Base-by-base conservation (phyloP, 2,113 vertebrate genomes). In the Cryptomyrus ogoouensis region DNA sequence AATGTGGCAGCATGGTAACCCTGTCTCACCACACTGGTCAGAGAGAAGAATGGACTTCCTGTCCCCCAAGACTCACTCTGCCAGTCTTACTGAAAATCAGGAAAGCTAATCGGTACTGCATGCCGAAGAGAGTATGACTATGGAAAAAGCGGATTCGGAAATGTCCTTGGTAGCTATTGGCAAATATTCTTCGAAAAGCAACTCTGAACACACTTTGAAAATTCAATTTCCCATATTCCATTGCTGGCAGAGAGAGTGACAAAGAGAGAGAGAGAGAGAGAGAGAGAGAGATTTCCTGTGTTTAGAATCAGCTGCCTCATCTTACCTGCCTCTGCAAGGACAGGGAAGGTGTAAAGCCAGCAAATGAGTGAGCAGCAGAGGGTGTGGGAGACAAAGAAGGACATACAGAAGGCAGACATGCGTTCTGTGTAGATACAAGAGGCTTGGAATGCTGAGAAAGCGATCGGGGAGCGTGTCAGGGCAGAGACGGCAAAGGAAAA, bases 311-410 rank as follows among this genome's bases (percentile, higher is more conserved):
- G 21, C 77, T 39, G 39, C n/a, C 35, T 17, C 24, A 31, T 21
- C 53, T 47, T 83, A 13, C 35, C 88, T 62, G 24, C 85, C 85
- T 77, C 35, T 24, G 62, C 31, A n/a, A 13, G 70, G 88, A 58
- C 39, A 74, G 58, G 44, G 83, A 44, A n/a, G 88, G 62, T 62
- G 86, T 49, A 12, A 88, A 85, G 93, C 52, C 90, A 89, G 93
- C 93, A 93, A 85, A 62, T 21, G 90, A 89, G 95, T 95, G 95
- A 92, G 89, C 77, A 66, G 93, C 93, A 93, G 93, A 90, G 50
- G 85, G 56, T 56, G 77, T 17, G 35, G 39, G 53, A 83, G 35
- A 21, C 56, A 52, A 47, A 53, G 62, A 35, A 6, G 10, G 12
- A 35, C 15, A 53, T 12, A 31, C 15, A 39, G 85, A 46, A n/a